A percentile compares a stretch with the other conserved stretches of the same genome.
Evolutionary conservation across 2,797 vertebrate genomes (phyloP).

Genomic region (Amniataba percoides): DNA sequence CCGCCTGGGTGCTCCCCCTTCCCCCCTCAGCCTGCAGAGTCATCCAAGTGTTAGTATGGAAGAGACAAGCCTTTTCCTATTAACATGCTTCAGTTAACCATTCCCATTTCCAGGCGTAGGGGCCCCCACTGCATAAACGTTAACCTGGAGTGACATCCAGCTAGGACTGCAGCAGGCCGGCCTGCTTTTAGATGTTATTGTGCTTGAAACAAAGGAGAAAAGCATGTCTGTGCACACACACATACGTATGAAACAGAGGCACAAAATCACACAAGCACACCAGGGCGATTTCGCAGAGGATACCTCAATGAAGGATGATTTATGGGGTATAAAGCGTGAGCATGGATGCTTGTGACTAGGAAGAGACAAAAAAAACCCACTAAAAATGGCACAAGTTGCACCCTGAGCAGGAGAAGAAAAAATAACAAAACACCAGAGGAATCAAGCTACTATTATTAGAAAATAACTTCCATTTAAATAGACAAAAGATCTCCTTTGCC

Average conservation of each 20-base stretch:
- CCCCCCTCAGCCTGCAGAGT: conserved; percentile 90
- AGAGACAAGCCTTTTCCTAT: conserved; percentile 96
- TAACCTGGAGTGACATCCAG: conserved; percentile 93
- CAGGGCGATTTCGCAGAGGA: conserved; percentile 51
- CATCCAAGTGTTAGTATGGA: conserved; percentile 96
- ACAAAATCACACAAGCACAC: conserved; percentile 49
- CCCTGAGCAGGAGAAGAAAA: neutral
- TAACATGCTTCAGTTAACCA: conserved; percentile 95
- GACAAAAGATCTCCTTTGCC: conserved; percentile 42
- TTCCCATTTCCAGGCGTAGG: conserved; percentile 87
- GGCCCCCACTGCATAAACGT: conserved; percentile 86
- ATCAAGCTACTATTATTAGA: conserved; percentile 57
- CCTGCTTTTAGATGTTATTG: conserved; percentile 81
- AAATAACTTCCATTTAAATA: conserved; percentile 49
- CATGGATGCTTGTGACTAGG: conserved; percentile 82
- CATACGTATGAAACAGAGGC: conserved; percentile 44
- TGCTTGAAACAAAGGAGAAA: conserved; percentile 83
- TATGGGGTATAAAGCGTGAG: conserved; percentile 85
- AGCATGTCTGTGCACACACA: conserved; percentile 55
- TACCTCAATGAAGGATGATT: conserved; percentile 86
- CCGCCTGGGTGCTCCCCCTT: conserved; percentile 85
- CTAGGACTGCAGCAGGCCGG: conserved; percentile 80
- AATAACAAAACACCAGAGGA: conserved; percentile 12
- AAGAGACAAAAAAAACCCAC: conserved; percentile 15
- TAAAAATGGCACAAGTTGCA: conserved; percentile 30